Base-by-base conservation (phyloP, 1,140 invertebrate species). In the Gryllus bimaculatus region DNA sequence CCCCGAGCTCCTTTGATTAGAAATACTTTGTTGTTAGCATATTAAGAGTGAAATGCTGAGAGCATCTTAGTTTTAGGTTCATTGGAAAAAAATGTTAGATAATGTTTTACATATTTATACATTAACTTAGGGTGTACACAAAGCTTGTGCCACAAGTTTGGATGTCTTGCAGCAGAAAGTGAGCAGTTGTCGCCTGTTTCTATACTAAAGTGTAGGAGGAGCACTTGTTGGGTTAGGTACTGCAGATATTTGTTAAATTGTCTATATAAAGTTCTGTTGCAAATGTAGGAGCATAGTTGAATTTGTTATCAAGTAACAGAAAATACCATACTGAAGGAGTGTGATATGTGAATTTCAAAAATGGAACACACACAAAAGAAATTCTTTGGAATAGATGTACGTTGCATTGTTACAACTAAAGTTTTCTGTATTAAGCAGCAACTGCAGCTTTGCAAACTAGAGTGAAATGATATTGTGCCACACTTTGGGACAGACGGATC, bases 111-210 rank as follows among this genome's bases (percentile, higher is more conserved):
- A 66, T 66, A 66, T 66, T 66, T 66, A 13, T 66, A 66, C 54
- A 66, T 66, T 66, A 66, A 66, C 54, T 66, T 66, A 66, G 54
- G 54, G 54, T 66, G 54, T 66, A 66, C 18, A 66, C 18, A 66
- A 66, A 66, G 54, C 54, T 66, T 66, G 18, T 66, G 54, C 54
- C 54, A 66, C 54, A 66, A 66, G 54, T 66, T 66, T 66, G 18
- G 54, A 66, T 66, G 54, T 66, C 54, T 66, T 66, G 54, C 54
- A 66, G 54, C 54, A 66, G 54, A 66, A 66, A 66, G 54, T 66
- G 54, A 66, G 54, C 54, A 66, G 54, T 66, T 66, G 54, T 66
- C 18, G 54, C 54, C 54, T 66, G 54, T 66, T 66, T 66, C 54
- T 66, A 66, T 66, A 66, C 54, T 66, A 1, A 66, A 66, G 54